These are phyloP conservation scores for Oncorhynchus nerka DNA, from an alignment of 2,113 vertebrate genomes.

Conservation along the genomic window DNA sequence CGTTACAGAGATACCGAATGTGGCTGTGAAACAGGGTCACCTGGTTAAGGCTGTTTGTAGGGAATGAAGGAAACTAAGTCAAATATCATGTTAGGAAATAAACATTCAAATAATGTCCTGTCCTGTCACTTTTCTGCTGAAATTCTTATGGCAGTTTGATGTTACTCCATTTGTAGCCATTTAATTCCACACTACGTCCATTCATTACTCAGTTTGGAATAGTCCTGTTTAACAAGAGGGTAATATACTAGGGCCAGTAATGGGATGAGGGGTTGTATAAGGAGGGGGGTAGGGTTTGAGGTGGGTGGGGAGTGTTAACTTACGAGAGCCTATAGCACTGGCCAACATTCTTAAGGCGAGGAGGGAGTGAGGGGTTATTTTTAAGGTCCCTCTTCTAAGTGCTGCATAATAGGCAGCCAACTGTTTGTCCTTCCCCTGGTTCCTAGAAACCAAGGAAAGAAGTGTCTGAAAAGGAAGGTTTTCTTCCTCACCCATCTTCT, in stretches of 20 bases:
- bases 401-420: conserved; percentile 19
- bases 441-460: conserved; percentile 30
- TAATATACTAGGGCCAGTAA: not conserved
- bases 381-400: conserved; percentile 16
- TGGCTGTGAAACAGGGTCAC: not conserved
- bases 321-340: not conserved
- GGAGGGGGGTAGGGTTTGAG: not conserved
- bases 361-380: conserved; percentile 11
- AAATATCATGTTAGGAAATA: too few relatives aligned
- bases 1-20: conserved; percentile 19
- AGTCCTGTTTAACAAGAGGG: not conserved
- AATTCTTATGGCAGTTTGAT: too few relatives aligned
- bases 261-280: not conserved
- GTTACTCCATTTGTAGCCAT: not conserved
- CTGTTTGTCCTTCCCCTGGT: conserved; percentile 29
- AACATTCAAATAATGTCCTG: too few relatives aligned
- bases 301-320: conserved; percentile 2
- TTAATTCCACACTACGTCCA: not conserved
- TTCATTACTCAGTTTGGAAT: conserved; percentile 8
- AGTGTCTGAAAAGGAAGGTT: not conserved
- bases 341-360: conserved; percentile 7
- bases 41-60: too few relatives aligned
- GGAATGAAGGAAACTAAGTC: too few relatives aligned
- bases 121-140: too few relatives aligned
- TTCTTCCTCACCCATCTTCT: not conserved